Base-by-base conservation (phyloP, 37 sponge, comb jelly and placozoan species). In the Haliclona indistincta region DNA sequence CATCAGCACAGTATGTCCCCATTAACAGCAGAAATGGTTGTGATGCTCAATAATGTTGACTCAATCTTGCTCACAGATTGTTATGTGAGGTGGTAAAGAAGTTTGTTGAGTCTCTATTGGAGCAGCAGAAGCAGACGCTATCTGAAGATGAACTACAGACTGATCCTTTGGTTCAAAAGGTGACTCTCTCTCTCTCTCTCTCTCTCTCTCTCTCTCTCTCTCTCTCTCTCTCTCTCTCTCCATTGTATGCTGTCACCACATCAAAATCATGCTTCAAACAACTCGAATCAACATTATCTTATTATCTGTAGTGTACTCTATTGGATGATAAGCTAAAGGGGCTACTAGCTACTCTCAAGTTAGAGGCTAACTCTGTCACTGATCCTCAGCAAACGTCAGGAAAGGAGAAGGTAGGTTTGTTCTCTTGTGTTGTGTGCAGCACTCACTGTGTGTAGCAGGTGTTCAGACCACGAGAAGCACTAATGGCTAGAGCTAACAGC, bases 401-500 rank as follows among this genome's bases (percentile, higher is more conserved):
- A 65, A 33, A 67, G 30, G 4, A 43, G 45, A 40, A 23, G 63
- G 11, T 54, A n/a, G 37, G 35, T 23, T 66, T 17, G 4, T 30
- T 13, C 36, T 36, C 4, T 64, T 30, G 65, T 47, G 49, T 47
- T 8, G 35, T 39, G 22, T 25, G 40, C 0, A 20, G 5, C 45
- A 26, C 13, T 26, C 38, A 49, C 37, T 43, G 44, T 68, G 53
- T 28, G 51, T 26, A 40, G 32, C 8, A 39, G 63, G 17, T 7
- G 54, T 85, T 86, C 35, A 20, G 44, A 38, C 60, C 81, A 38
- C 69, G 87, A 25, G 91, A 93, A 5, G 83, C 79, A 4, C 44
- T 93, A 15, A 93, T 89, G 91, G 66, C 78, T 0, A 58, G 95
- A 70, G 92, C 92, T 26, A 92, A 95, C 56, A 95, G 95, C 23